Base-by-base conservation (phyloP, 1,140 invertebrate genomes). In the Drosophila auraria region DNA sequence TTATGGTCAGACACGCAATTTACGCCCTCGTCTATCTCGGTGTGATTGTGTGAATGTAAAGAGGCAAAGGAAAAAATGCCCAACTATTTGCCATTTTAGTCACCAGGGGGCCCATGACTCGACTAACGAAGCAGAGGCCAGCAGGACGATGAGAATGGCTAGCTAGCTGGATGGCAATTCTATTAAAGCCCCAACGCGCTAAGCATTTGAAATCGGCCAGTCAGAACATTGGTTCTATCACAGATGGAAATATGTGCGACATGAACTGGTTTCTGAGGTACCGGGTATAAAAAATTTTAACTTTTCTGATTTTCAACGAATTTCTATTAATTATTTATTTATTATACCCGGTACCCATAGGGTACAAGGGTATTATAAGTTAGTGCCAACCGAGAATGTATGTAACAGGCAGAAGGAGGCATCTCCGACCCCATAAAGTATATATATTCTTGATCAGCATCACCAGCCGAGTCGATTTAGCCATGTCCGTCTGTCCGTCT, bases 1-100 rank as follows among this genome's bases (percentile, higher is more conserved):
- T 86, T 82, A 86, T 87, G 83, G 83, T 77, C 80, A 87, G 83
- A 87, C 83, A 87, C 83, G 83, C 83, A 87, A 86, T 87, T 87
- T 87, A 66, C 75, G 81, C 75, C 65, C 83, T 72, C 44, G 47
- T 62, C 65, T 69, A 77, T 76, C 60, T 40, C 71, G 42, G 60
- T 79, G 51, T 63, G 72, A 62, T 59, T 74, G 56, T 78, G 64
- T 79, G 74, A 44, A 80, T 86, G 83, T 82, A 82, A 82, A 87
- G 79, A 87, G 76, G 57, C 80, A 80, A 80, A 78, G 64, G 64
- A 81, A 83, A 87, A 87, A 86, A 87, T 83, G 66, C 76, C 80
- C 80, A 87, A 87, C 83, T 87, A 87, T 87, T 87, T 83, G 83
- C 79, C 83, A 87, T 87, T 76, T 80, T 73, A 87, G 80, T 83